Conservation (phyloP, 2,888 invertebrate species). For the Sicus ferrugineus region DNA sequence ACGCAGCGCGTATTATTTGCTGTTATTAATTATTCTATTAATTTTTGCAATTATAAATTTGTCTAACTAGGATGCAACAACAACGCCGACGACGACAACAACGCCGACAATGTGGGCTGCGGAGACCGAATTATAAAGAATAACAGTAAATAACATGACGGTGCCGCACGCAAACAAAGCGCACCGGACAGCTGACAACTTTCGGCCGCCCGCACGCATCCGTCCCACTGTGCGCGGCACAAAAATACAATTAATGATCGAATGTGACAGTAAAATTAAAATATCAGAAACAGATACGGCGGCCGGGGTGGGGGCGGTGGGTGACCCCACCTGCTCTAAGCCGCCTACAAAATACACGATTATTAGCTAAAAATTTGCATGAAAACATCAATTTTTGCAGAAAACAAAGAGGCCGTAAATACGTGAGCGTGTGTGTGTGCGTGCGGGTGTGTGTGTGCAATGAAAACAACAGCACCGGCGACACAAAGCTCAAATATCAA, state of each 20-base stretch:
- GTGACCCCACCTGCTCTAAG: background rate
- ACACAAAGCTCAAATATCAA: slow-evolving; percentile 38
- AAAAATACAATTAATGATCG: slow-evolving; percentile 57
- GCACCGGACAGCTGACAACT: background rate
- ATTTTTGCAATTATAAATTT: slow-evolving; percentile 42
- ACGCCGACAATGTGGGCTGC: slow-evolving; percentile 5
- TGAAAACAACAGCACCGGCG: slow-evolving; percentile 18
- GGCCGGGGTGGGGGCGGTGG: background rate
- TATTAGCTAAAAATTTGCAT: slow-evolving; percentile 53
- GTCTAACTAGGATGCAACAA: slow-evolving; percentile 36
- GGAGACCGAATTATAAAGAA: slow-evolving; percentile 12
- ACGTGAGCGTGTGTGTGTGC: slow-evolving; percentile 25
- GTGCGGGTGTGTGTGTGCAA: background rate
- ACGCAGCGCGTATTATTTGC: slow-evolving; percentile 21
- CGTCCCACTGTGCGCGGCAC: slow-evolving; percentile 23
- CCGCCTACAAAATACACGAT: background rate
- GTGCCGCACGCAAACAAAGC: slow-evolving; percentile 6
- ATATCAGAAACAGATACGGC: slow-evolving; percentile 53
- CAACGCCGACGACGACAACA: slow-evolving; percentile 24
- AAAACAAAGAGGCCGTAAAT: slow-evolving; percentile 43
- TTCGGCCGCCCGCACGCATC: background rate
- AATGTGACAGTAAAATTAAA: slow-evolving; percentile 60
- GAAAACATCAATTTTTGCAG: slow-evolving; percentile 59
- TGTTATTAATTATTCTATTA: slow-evolving; percentile 42
- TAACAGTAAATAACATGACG: slow-evolving; percentile 14